Percentiles rank a stretch among this genome's conserved stretches.
Conservation (phyloP, 2,113 vertebrate genomes). For the Spheniscus mendiculus region DNA sequence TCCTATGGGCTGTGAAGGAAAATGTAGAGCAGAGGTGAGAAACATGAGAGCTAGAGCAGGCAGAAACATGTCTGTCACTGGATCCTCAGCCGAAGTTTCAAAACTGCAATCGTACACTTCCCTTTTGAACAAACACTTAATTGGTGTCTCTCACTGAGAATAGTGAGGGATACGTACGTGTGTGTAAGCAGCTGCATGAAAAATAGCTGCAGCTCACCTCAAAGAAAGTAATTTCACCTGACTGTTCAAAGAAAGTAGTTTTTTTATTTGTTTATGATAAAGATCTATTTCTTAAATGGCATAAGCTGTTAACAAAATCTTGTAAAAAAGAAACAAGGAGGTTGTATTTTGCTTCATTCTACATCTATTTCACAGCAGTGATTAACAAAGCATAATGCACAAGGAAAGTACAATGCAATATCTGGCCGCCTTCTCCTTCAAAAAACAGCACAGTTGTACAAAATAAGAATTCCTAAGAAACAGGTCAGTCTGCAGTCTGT, state of each 20-base stretch:
- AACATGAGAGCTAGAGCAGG: background rate
- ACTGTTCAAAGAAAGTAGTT: background rate
- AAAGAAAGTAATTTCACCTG: background rate
- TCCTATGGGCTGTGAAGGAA: background rate
- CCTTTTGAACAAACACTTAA: background rate
- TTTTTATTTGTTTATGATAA: background rate
- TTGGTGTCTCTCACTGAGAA: background rate
- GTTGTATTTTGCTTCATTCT: background rate
- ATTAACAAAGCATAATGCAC: background rate
- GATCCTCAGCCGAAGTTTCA: background rate
- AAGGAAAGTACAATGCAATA: background rate
- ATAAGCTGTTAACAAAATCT: background rate
- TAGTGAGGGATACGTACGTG: too few species aligned
- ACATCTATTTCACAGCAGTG: background rate
- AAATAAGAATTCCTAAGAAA: background rate
- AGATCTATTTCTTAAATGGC: background rate
- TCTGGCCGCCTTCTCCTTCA: background rate
- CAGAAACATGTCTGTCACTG: background rate
- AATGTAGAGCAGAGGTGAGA: background rate
- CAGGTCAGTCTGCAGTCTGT: background rate
- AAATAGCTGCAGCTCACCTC: background rate
- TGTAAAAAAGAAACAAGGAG: background rate
- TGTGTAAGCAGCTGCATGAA: background rate
- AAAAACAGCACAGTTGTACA: background rate
- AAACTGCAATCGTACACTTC: background rate